Evolutionary conservation across 1,140 invertebrate species (phyloP), one percentile per base, ranked within the genome.

Genomic region (Frieseomelitta varia): DNA sequence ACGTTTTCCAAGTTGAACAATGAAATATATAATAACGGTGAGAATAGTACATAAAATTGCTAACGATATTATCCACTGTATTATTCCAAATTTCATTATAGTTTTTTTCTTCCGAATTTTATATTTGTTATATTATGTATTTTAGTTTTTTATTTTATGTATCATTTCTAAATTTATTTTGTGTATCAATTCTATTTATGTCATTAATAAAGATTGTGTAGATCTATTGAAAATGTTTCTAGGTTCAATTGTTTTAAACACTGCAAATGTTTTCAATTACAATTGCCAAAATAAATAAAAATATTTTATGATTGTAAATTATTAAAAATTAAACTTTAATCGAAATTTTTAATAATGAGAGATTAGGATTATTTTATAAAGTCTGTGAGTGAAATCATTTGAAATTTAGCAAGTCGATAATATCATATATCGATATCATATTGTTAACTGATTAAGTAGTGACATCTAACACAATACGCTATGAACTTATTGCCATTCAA

Each of bases 1-100:
- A 95, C 95, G 68, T 15, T 61, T 72, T 14, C 87, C 78, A 51
- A 88, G 34, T 61, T 90, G 82, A 63, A 89, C n/a, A 34, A 69
- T 34, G 51, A 82, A 65, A 58, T 77, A 86, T n/a, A 51, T 34
- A 11, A 88, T 85, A 55, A 79, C 19, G 12, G 6, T 1, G 0
- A 88, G 2, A n/a, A 89, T 21, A 4, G 47, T 10, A 0, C 76
- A 56, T 63, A 89, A 85, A 68, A 83, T 55, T 12, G 15, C 8
- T 51, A 88, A 63, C 2, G 79, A 88, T n/a, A 85, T n/a, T 61
- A 65, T 53, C 87, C 81, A 91, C 67, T 74, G 86, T 56, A 27
- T 34, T 21, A 39, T 34, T 71, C 63, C 68, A 47, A 84, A 84
- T 77, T 34, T 63, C 90, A 78, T 87, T 61, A 17, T 69, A 73